Conservation (phyloP, 2,888 invertebrate species). For the Dryobota labecula region DNA sequence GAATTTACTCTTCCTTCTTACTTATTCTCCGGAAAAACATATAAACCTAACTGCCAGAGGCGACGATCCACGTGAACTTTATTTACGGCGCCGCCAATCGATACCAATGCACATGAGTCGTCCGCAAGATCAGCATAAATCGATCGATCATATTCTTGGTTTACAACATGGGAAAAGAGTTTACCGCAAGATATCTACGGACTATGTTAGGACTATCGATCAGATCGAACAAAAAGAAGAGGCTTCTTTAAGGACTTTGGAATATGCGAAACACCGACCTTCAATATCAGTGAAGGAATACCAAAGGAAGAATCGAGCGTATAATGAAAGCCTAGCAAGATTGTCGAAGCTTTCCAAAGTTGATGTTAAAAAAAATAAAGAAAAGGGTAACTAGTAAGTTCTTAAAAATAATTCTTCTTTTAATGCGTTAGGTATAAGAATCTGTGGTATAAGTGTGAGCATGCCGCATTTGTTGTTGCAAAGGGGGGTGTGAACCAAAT, state of each 20-base stretch:
- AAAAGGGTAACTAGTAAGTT: conserved; percentile 6
- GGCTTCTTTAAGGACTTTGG: conserved; percentile 77
- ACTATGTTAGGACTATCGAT: conserved; percentile 82
- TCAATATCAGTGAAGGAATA: conserved; percentile 78
- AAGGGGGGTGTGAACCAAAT: too few relatives aligned
- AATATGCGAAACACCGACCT: conserved; percentile 80
- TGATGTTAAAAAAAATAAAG: neutral
- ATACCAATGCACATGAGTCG: conserved; percentile 46
- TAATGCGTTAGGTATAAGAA: too few relatives aligned
- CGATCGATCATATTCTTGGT: conserved; percentile 75
- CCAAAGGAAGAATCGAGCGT: conserved; percentile 75
- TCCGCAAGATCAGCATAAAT: conserved; percentile 18
- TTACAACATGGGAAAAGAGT: conserved; percentile 78
- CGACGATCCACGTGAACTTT: conserved; percentile 66
- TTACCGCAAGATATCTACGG: conserved; percentile 81
- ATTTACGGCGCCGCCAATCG: conserved; percentile 64
- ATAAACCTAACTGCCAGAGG: conserved; percentile 56
- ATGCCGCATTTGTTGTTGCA: too few relatives aligned
- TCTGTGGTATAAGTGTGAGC: too few relatives aligned
- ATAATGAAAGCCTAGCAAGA: conserved; percentile 58
- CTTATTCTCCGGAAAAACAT: conserved; percentile 58
- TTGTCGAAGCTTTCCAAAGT: neutral
- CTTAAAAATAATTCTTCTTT: neutral
- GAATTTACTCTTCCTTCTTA: conserved; percentile 69
- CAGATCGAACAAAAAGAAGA: conserved; percentile 71